These are phyloP conservation scores for Rhabdomys dilectus DNA, from an alignment of 2,113 vertebrate genomes.

Conservation along the genomic window DNA sequence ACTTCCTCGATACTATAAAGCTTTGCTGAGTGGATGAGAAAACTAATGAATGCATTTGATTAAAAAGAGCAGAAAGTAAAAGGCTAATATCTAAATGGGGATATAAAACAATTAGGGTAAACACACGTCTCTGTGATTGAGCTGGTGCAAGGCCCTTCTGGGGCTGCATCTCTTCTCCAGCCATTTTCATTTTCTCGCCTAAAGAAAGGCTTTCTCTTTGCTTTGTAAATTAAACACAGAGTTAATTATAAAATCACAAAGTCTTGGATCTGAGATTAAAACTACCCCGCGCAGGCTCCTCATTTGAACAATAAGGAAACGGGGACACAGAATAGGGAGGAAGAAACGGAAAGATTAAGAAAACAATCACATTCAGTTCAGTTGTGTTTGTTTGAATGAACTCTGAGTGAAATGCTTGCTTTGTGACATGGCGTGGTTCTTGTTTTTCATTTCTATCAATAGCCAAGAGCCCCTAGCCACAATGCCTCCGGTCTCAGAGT, in stretches of 20 bases:
- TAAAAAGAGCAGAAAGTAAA: conserved; percentile 67
- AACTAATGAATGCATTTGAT: conserved; percentile 58
- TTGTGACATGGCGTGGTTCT: background rate
- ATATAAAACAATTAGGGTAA: conserved; percentile 54
- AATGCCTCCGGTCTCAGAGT: background rate
- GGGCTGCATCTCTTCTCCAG: background rate
- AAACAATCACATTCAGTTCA: background rate
- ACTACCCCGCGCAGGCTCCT: background rate
- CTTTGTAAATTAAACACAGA: conserved; percentile 58
- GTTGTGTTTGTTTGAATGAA: background rate
- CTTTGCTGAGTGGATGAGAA: conserved; percentile 48
- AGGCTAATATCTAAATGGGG: conserved; percentile 61
- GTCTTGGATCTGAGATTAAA: conserved; percentile 57
- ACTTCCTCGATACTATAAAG: conserved; percentile 63
- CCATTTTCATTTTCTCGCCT: conserved; percentile 27
- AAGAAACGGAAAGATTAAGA: conserved; percentile 5
- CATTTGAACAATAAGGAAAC: conserved; percentile 8
- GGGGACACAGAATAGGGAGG: background rate
- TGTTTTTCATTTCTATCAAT: background rate
- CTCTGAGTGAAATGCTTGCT: background rate
- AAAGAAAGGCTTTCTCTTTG: conserved; percentile 45
- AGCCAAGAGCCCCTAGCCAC: background rate
- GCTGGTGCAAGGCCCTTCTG: conserved; percentile 26
- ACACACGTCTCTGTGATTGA: conserved; percentile 34
- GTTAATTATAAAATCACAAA: conserved; percentile 51